phyloP scores from a whole-genome alignment of 2,888 invertebrate species.

The Epirrhoe tristata region DNA sequence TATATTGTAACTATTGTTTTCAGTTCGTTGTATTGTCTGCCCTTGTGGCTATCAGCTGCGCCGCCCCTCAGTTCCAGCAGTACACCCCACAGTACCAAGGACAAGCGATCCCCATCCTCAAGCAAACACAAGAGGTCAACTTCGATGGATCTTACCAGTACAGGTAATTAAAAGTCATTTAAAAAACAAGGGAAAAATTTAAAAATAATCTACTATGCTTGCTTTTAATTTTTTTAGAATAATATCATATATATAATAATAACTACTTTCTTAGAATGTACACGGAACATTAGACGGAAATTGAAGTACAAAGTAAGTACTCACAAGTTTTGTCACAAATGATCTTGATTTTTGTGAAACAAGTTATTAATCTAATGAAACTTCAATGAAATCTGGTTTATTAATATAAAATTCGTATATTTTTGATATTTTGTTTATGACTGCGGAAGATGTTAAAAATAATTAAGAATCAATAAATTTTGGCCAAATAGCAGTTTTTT shows the following conservation, averaged over 20 bases:
- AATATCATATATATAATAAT: too few species aligned
- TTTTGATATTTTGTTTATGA: not conserved
- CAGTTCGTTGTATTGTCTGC: conserved; percentile 74
- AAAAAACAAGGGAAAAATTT: too few species aligned
- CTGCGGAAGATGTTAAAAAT: not conserved
- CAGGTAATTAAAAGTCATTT: conserved; percentile 80
- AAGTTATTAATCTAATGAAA: conserved; percentile 5
- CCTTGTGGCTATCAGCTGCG: conserved; percentile 68
- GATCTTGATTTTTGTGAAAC: not conserved
- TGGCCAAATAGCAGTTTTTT: not conserved
- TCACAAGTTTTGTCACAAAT: not conserved
- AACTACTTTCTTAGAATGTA: not conserved
- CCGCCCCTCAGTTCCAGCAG: conserved; percentile 69
- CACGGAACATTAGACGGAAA: not conserved
- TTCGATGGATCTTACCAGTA: conserved; percentile 86
- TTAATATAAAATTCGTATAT: not conserved
- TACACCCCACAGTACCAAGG: conserved; percentile 63
- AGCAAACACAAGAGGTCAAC: conserved; percentile 83
- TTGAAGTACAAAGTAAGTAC: not conserved
- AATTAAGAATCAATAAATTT: conserved; percentile 10
- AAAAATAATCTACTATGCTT: too few species aligned
- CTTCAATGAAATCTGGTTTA: not conserved
- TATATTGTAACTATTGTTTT: conserved; percentile 34
- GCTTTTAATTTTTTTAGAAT: too few species aligned
- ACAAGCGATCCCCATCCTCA: conserved; percentile 85